phyloP scores from a whole-genome alignment of 1,140 invertebrate species.

The Marisa cornuarietis region DNA sequence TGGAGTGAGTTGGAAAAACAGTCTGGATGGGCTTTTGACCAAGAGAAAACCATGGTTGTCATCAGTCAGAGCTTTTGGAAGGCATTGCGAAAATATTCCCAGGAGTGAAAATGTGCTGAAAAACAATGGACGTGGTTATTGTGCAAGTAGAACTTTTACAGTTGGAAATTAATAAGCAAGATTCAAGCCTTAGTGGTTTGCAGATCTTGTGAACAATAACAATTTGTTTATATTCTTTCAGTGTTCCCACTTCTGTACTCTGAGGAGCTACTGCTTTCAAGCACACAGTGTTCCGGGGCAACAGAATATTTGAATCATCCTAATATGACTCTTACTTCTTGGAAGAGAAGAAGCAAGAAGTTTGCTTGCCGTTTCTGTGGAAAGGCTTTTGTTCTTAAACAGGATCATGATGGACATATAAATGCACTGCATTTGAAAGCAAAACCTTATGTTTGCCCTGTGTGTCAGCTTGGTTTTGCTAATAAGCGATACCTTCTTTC shows the following conservation, averaged over 20 bases:
- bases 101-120: too few relatives aligned
- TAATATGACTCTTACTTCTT: conserved; percentile 5
- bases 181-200: too few relatives aligned
- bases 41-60: too few relatives aligned
- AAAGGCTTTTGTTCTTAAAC: conserved; percentile 25
- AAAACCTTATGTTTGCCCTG: conserved; percentile 29
- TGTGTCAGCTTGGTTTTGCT: conserved; percentile 28
- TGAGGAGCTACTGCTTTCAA: background rate
- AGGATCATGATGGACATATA: conserved; percentile 32
- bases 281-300: background rate
- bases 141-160: too few relatives aligned
- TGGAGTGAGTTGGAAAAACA: too few relatives aligned
- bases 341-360: conserved; percentile 21
- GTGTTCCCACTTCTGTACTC: background rate
- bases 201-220: conserved; percentile 1
- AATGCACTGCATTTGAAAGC: conserved; percentile 33
- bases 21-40: too few relatives aligned
- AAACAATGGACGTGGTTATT: too few relatives aligned
- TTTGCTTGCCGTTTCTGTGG: conserved; percentile 12
- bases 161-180: too few relatives aligned
- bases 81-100: too few relatives aligned
- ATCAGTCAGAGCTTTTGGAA: too few relatives aligned
- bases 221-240: background rate
- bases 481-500: conserved; percentile 28
- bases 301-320: background rate